Base-by-base conservation (phyloP, 2,888 invertebrate species). In the Oscheius sp. region DNA sequence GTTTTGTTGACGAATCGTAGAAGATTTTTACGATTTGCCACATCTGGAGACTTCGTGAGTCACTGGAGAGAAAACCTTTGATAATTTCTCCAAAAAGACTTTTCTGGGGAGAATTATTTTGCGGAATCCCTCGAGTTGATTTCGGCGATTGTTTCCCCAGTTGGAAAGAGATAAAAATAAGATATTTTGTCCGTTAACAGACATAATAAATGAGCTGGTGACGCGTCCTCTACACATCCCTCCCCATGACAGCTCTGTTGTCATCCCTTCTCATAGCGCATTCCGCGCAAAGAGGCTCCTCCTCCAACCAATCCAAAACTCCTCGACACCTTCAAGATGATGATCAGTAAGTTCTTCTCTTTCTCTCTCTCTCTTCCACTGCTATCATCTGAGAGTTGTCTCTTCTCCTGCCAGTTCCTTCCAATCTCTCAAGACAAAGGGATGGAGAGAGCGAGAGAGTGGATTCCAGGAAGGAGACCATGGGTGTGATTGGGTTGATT, bases 281-380 rank as follows among this genome's bases (percentile, higher is more conserved):
- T 25, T 25, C 27, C 55, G 31, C 55, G 31, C 33, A 33, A n/a
- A 15, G 33, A 31, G 23, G 45, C 61, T 42, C 25, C 61, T 45
- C 61, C 45, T 45, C 61, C 42, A n/a, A n/a, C n/a, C 61, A 23
- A 25, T n/a, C 23, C 45, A 15, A 15, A 10, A 48, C 25, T 48
- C 48, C 10, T 48, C 20, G 48, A 12, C 25, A 25, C 48, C 25
- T 48, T 31, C 55, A 55, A 55, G 55, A 61, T 61, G 61, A 61
- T 61, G 61, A 61, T 61, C 61, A 61, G 61, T 61, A 45, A 61
- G 61, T 61, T 45, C 3, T 8, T 33, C 29, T n/a, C 8, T n/a
- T 8, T 8, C 46, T 17, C 46, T 17, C 20, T 45, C 8, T 15
- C 15, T 15, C 37, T 15, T 37, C 37, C 37, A 8, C 37, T 37